Evolutionary conservation across 1,140 invertebrate species (phyloP), one percentile per base, ranked within the genome.

Genomic region (Magallana gigas): DNA sequence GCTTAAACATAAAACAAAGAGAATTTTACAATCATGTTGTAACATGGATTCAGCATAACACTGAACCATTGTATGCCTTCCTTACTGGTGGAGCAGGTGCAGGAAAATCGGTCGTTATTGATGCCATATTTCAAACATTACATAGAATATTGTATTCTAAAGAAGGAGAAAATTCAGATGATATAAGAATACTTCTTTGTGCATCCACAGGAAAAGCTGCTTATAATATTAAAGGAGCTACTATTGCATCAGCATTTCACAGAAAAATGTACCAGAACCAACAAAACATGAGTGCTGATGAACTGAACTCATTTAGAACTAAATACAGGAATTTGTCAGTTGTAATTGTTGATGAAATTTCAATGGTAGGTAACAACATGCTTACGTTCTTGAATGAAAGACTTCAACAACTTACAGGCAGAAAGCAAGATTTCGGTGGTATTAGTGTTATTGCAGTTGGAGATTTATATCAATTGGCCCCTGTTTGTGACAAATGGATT

Each of bases 311-410:
- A 58, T 71, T 89, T 8, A 64, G 85, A 83, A 85, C 36, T 5
- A 85, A 88, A 29, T 84, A 85, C n/a, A 58, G 83, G 48, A 71
- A 81, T 64, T 23, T 86, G n/a, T 86, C 85, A 71, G 71, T 90
- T 18, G 60, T 91, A 12, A 80, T 91, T 48, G 88, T 90, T 60
- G 88, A 90, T 89, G 90, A 90, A 85, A 80, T 90, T 76, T 90
- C 90, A 57, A 90, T 89, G 90, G 88, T 90, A 81, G 88, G 90
- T 12, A 89, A 60, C 84, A 86, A 81, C 29, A 84, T 89, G 86
- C 62, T 90, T 6, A 84, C 57, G 14, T 89, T 85, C 48, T 80
- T 89, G 16, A 68, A 88, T 85, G 48, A 80, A 86, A 83, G 86
- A 60, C 85, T 90, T 12, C 84, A 90, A 64, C 84, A 90, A 82